These are phyloP conservation scores for Charina bottae DNA, from an alignment of 2,113 vertebrate genomes.

Conservation along the genomic window DNA sequence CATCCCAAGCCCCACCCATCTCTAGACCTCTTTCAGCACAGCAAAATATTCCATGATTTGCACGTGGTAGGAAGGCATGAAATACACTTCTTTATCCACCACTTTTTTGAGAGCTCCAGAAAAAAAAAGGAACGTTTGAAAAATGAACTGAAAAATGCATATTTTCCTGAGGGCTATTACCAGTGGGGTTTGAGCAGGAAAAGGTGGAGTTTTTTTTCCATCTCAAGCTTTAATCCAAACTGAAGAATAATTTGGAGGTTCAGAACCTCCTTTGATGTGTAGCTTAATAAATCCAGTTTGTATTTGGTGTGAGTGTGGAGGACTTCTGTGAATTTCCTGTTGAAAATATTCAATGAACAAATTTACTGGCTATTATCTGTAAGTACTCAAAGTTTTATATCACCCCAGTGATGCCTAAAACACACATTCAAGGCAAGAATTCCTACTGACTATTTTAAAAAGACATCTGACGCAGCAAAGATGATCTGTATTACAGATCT, in stretches of 20 bases:
- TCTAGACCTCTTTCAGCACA: not conserved
- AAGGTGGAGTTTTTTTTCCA: not conserved
- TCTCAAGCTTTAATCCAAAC: not conserved
- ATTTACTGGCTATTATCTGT: conserved; percentile 22
- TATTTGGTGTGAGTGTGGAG: not conserved
- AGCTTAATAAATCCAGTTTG: not conserved
- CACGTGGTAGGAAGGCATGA: not conserved
- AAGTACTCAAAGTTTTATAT: conserved; percentile 27
- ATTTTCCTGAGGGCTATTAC: not conserved
- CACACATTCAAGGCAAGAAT: not conserved
- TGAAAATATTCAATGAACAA: not conserved
- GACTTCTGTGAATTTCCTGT: not conserved
- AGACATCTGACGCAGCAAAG: conserved; percentile 49
- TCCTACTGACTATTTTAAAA: conserved; percentile 48
- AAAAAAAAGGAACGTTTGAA: not conserved
- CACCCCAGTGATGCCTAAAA: conserved; percentile 20
- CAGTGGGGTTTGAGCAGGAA: not conserved
- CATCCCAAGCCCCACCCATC: not conserved
- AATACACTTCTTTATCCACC: not conserved
- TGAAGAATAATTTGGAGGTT: not conserved
- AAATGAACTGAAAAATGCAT: not conserved
- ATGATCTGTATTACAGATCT: conserved; percentile 53
- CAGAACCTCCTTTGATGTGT: not conserved
- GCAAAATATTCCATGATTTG: not conserved
- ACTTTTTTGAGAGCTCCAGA: not conserved